Evolutionary conservation across 2,797 vertebrate genomes (phyloP).

Genomic region (Spinibarbus caldwelli): DNA sequence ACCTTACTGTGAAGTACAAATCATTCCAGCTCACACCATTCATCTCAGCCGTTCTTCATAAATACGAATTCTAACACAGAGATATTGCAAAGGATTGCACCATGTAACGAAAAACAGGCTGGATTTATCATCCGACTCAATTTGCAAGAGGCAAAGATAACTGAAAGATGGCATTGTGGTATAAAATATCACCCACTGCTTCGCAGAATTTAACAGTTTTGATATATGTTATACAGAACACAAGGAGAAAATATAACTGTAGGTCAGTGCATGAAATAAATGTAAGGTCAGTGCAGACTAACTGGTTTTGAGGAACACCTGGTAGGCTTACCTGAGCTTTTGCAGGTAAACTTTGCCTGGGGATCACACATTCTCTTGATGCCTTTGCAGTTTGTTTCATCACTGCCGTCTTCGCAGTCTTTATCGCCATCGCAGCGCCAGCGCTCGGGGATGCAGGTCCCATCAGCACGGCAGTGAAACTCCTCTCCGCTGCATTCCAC

Average conservation of each 20-base stretch:
- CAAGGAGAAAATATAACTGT: neutral
- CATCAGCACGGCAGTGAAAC: conserved; percentile 90
- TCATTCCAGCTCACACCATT: neutral
- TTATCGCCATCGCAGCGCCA: conserved; percentile 97
- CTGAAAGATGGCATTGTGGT: neutral
- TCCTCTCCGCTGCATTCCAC: conserved; percentile 88
- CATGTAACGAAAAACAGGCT: conserved; percentile 21
- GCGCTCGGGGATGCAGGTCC: conserved; percentile 91
- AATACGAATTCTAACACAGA: conserved; percentile 19
- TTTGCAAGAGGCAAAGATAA: conserved; percentile 30
- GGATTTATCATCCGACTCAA: conserved; percentile 26
- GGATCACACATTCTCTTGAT: conserved; percentile 88
- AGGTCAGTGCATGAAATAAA: neutral
- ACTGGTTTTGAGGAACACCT: conserved; percentile 11
- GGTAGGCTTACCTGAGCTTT: conserved; percentile 83
- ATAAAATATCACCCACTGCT: conserved; percentile 22
- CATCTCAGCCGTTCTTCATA: neutral
- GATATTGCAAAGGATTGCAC: conserved; percentile 30
- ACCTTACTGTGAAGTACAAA: conserved; percentile 12
- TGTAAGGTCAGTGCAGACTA: conserved; percentile 7
- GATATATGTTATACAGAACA: neutral
- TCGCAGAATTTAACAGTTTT: neutral
- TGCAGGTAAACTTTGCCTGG: conserved; percentile 95
- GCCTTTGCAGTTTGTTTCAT: conserved; percentile 91
- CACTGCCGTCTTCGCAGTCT: conserved; percentile 95